A percentile compares a stretch with the other conserved stretches of the same genome.
Conservation (phyloP, 2,797 vertebrate species). For the Arnoldichthys spilopterus region DNA sequence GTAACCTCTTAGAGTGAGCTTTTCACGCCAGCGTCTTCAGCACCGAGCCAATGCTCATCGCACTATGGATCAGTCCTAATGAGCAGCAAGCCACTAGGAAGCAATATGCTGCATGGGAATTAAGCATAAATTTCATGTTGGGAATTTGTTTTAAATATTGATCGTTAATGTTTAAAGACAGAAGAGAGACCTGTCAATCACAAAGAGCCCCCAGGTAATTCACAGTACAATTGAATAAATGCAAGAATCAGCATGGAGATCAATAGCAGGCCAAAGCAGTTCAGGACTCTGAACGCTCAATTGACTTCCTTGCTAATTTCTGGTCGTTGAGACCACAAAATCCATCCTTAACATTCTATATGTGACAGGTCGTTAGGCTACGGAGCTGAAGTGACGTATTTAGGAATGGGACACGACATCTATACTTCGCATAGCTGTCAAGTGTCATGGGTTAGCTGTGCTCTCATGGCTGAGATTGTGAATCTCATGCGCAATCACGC, state of each 20-base stretch:
- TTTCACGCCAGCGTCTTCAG: conserved; percentile 21
- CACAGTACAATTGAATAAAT: background rate
- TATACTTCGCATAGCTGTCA: background rate
- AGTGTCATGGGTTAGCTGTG: background rate
- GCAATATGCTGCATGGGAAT: background rate
- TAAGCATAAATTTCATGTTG: background rate
- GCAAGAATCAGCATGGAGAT: background rate
- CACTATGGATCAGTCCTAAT: conserved; percentile 13
- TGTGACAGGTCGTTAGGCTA: background rate
- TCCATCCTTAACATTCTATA: background rate
- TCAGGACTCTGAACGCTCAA: conserved; percentile 19
- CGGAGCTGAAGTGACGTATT: background rate
- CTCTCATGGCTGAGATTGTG: no score
- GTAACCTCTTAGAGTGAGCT: conserved; percentile 52
- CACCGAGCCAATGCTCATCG: background rate
- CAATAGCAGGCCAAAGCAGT: conserved; percentile 19
- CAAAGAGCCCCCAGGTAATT: background rate
- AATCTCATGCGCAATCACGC: no score
- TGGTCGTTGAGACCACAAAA: background rate
- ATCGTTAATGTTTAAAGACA: background rate
- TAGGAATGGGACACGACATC: background rate
- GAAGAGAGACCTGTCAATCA: background rate
- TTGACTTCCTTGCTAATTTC: conserved; percentile 6
- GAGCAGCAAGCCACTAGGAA: background rate
- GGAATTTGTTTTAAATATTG: background rate